A percentile compares a stretch with the other conserved stretches of the same genome.
Conservation (phyloP, 2,888 invertebrate species). For the Hypselothyrea guttata region DNA sequence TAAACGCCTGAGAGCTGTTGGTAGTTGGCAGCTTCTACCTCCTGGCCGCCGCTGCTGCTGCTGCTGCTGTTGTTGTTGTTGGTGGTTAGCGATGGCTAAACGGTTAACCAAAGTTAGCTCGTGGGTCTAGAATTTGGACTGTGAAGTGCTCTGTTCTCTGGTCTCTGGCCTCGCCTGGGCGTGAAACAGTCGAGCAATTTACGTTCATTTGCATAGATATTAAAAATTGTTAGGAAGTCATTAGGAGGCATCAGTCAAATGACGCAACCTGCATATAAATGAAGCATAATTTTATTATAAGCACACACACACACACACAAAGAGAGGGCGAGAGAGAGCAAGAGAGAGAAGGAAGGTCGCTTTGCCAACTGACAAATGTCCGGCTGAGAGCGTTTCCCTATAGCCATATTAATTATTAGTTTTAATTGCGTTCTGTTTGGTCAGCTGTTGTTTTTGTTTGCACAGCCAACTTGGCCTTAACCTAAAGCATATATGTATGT, state of each 20-base stretch:
- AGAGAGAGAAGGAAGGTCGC: not conserved
- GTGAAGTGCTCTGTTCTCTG: not conserved
- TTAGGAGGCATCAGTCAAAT: conserved; percentile 79
- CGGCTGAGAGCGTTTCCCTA: conserved; percentile 30
- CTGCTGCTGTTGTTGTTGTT: conserved; percentile 37
- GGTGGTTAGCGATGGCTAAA: conserved; percentile 66
- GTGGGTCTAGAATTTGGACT: conserved; percentile 34
- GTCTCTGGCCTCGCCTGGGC: conserved; percentile 11
- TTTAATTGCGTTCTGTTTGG: conserved; percentile 69
- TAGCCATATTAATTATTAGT: conserved; percentile 71
- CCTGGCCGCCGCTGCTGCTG: not conserved
- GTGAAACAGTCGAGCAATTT: conserved; percentile 70
- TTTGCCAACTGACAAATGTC: conserved; percentile 6
- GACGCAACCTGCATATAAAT: conserved; percentile 78
- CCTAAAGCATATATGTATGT: conserved; percentile 1
- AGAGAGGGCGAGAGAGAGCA: not conserved
- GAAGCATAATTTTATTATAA: conserved; percentile 76
- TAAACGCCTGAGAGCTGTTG: conserved; percentile 77
- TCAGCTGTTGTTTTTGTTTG: conserved; percentile 25
- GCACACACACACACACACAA: conserved; percentile 14
- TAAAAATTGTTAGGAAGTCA: conserved; percentile 79
- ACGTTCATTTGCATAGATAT: conserved; percentile 79
- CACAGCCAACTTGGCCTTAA: not conserved
- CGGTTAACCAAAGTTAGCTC: conserved; percentile 70
- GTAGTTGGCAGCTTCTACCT: conserved; percentile 24